Evolutionary conservation across 2,797 vertebrate genomes (phyloP).

Genomic region (Rousettus madagascariensis): DNA sequence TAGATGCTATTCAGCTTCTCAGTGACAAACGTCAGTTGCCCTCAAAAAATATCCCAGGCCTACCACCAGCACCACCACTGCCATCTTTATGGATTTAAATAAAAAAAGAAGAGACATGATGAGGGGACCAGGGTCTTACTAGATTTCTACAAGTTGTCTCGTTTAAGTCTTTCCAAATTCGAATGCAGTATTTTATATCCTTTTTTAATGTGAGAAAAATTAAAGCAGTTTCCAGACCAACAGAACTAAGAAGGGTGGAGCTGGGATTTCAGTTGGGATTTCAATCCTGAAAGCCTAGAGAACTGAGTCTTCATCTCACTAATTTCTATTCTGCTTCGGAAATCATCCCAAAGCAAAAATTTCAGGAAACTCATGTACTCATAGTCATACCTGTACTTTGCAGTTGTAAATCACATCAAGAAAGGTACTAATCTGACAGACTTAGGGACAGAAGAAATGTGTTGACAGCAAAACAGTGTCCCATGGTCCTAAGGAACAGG

Average conservation of each 20-base stretch:
- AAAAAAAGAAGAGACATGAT: not conserved
- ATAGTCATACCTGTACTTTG: not conserved
- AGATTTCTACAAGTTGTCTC: not conserved
- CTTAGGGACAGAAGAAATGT: not conserved
- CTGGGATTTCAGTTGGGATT: not conserved
- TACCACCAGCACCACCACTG: not conserved
- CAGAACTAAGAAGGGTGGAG: not conserved
- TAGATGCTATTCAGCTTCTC: not conserved
- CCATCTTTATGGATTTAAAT: not conserved
- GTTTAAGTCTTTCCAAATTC: not conserved
- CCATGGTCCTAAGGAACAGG: not conserved
- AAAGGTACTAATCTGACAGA: not conserved
- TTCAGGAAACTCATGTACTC: not conserved
- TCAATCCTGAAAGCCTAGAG: not conserved
- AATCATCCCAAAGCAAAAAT: not conserved
- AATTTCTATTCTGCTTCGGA: not conserved
- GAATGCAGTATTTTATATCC: not conserved
- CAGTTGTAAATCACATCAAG: not conserved
- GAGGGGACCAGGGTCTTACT: not conserved
- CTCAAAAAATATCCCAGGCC: not conserved
- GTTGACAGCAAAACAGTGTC: not conserved
- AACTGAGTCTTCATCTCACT: not conserved
- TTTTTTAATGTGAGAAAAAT: not conserved
- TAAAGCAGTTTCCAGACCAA: not conserved
- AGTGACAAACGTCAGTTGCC: not conserved